Conservation (phyloP, 2,797 vertebrate species). For the Huso huso region DNA sequence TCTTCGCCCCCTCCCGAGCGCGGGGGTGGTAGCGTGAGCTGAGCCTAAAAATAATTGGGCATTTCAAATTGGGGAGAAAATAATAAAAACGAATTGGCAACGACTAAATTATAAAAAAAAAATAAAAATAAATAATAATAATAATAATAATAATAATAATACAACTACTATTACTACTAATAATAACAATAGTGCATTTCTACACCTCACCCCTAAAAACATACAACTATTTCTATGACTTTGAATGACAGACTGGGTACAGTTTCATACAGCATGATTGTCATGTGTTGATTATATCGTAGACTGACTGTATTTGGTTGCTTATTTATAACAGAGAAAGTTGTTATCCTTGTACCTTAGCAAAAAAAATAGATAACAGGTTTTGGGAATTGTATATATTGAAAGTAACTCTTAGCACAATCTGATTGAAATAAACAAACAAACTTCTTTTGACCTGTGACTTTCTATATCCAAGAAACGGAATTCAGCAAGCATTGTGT, state of each 20-base stretch:
- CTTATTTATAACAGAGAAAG: constrained; percentile 28
- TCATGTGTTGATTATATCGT: constrained; percentile 19
- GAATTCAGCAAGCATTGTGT: constrained; percentile 33
- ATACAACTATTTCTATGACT: background rate
- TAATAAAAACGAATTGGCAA: no score
- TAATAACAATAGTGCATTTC: background rate
- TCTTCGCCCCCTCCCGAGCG: no score
- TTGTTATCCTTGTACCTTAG: constrained; percentile 39
- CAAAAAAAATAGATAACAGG: constrained; percentile 44
- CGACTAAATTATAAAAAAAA: no score
- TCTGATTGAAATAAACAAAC: constrained; percentile 32
- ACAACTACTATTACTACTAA: background rate
- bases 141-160: no score
- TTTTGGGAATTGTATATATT: constrained; percentile 37
- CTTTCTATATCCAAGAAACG: constrained; percentile 37
- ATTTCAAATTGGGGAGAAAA: no score
- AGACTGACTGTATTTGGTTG: constrained; percentile 29
- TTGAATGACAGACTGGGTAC: no score
- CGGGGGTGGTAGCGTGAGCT: no score
- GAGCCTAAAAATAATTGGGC: no score
- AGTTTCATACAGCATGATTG: background rate
- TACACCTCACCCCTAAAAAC: background rate
- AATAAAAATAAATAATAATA: no score
- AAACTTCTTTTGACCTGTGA: no score
- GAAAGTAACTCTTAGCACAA: constrained; percentile 4